phyloP scores from a whole-genome alignment of 2,888 invertebrate genomes.

The Eupsilia transversa region DNA sequence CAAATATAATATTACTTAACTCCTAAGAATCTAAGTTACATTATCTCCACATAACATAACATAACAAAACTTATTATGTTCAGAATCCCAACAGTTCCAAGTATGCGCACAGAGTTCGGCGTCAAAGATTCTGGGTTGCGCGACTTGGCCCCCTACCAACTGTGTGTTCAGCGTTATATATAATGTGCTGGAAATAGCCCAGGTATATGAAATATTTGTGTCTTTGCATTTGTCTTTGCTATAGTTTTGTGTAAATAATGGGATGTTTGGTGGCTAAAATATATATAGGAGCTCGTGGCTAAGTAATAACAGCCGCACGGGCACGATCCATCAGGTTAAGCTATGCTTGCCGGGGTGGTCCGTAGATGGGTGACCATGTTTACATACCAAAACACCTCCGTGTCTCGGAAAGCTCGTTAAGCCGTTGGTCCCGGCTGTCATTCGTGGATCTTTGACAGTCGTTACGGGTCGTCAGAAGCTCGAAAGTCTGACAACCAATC shows the following conservation, averaged over 20 bases:
- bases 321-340: too few relatives aligned
- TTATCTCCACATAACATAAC: constrained; percentile 2
- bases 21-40: background rate
- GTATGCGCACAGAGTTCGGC: constrained; percentile 28
- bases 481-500: too few relatives aligned
- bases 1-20: background rate
- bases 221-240: constrained; percentile 44
- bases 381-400: too few relatives aligned
- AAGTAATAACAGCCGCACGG: too few relatives aligned
- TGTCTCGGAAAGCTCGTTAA: too few relatives aligned
- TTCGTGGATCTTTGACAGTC: too few relatives aligned
- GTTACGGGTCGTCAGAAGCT: too few relatives aligned
- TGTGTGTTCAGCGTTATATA: constrained; percentile 47
- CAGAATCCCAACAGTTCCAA: constrained; percentile 33
- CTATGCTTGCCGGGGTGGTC: too few relatives aligned
- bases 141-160: constrained; percentile 60
- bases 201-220: constrained; percentile 55
- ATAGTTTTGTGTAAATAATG: constrained; percentile 35
- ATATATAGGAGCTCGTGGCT: background rate
- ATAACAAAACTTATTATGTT: constrained; percentile 27
- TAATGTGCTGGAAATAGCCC: constrained; percentile 38
- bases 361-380: too few relatives aligned
- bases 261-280: background rate
- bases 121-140: constrained; percentile 38
- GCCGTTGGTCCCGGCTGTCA: too few relatives aligned